Conservation (phyloP, 2,113 vertebrate species). For the Tyrannus savana region DNA sequence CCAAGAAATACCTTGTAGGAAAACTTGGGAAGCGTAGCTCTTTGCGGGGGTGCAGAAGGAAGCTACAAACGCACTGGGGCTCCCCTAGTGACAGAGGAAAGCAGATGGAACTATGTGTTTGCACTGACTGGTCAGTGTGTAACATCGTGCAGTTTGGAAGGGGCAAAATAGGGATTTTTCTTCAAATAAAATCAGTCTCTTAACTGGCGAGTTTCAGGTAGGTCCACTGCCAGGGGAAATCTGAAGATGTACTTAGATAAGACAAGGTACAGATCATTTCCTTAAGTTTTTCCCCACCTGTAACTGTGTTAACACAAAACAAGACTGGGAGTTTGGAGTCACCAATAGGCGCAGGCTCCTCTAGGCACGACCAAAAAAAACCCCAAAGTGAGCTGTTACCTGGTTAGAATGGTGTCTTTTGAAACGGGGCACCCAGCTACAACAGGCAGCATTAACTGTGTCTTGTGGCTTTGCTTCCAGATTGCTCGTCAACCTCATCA, state of each 20-base stretch:
- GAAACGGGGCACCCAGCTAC: neutral
- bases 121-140: neutral
- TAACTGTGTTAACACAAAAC: neutral
- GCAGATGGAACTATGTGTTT: neutral
- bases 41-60: neutral
- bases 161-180: neutral
- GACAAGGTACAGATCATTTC: neutral
- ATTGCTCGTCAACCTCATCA: slow-evolving; percentile 64
- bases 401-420: neutral
- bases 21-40: neutral
- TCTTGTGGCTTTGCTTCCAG: slow-evolving; percentile 16
- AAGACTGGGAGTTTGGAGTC: neutral
- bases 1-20: neutral
- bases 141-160: neutral
- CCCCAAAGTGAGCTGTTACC: neutral
- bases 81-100: neutral
- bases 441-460: neutral
- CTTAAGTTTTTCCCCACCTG: neutral
- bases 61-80: neutral
- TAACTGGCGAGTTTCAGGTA: neutral
- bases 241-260: neutral
- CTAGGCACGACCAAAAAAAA: accelerated
- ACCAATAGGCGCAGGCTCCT: neutral
- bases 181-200: neutral
- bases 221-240: neutral